A percentile compares a stretch with the other conserved stretches of the same genome.
phyloP scores from a whole-genome alignment of 2,888 invertebrate genomes.

The Iphiclides podalirius region DNA sequence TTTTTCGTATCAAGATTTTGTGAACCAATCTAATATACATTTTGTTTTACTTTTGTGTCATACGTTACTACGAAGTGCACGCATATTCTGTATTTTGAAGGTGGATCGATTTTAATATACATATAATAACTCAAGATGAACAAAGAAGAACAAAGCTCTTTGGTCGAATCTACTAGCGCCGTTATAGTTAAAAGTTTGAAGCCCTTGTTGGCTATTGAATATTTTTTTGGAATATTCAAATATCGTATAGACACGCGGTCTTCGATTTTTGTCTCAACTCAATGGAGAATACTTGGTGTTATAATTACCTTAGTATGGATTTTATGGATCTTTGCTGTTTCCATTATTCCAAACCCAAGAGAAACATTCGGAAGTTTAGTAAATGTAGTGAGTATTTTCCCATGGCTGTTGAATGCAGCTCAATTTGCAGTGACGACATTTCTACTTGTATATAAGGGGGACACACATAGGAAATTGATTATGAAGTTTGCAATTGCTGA shows the following conservation, averaged over 20 bases:
- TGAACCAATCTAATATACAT: too few species aligned
- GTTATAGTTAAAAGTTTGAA: constrained; percentile 30
- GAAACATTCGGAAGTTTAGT: too few species aligned
- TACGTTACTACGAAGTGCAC: not conserved
- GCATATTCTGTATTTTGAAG: too few species aligned
- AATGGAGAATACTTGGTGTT: constrained; percentile 40
- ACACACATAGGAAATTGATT: constrained; percentile 39
- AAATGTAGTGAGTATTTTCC: too few species aligned
- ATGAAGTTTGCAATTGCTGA: constrained; percentile 42
- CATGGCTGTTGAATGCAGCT: constrained; percentile 14
- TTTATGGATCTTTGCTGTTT: constrained; percentile 22
- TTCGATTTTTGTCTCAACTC: constrained; percentile 30
- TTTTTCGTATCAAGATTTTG: too few species aligned
- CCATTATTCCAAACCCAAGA: too few species aligned
- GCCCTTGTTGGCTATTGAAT: constrained; percentile 39
- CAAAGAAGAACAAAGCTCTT: not conserved
- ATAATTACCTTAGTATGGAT: constrained; percentile 29
- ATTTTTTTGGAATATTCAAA: constrained; percentile 46
- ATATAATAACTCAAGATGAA: not conserved
- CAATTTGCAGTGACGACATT: constrained; percentile 38
- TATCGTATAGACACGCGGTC: constrained; percentile 36
- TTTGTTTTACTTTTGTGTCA: too few species aligned
- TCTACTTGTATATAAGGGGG: constrained; percentile 36
- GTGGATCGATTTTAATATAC: not conserved
- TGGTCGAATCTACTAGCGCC: constrained; percentile 22